Evolutionary conservation across 1,140 invertebrate genomes (phyloP).

Genomic region (Trichonephila inaurata): DNA sequence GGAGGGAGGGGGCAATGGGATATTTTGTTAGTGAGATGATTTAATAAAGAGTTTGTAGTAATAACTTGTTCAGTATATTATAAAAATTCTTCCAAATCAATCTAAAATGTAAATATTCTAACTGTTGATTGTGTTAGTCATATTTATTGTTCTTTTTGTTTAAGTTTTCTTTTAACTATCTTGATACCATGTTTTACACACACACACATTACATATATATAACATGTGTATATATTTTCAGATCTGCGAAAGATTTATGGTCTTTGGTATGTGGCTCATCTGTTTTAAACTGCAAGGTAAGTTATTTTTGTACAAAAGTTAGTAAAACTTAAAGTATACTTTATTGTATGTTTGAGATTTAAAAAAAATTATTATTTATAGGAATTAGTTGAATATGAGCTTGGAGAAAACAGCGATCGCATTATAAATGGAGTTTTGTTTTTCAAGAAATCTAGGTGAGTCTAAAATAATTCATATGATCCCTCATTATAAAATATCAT

Average conservation of each 20-base stretch:
- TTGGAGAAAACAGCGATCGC: slow-evolving; percentile 79
- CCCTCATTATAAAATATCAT: not conserved
- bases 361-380: slow-evolving; percentile 73
- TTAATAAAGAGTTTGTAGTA: too few relatives aligned
- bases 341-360: not conserved
- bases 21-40: too few relatives aligned
- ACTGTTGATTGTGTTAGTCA: too few relatives aligned
- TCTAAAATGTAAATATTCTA: too few relatives aligned
- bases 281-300: slow-evolving; percentile 79
- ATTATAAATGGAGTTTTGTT: slow-evolving; percentile 79
- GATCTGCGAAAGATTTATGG: slow-evolving; percentile 80
- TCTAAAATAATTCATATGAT: not conserved
- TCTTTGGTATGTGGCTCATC: slow-evolving; percentile 80
- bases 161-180: too few relatives aligned
- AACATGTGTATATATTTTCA: slow-evolving; percentile 34
- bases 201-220: too few relatives aligned
- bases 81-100: too few relatives aligned
- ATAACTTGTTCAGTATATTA: too few relatives aligned
- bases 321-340: not conserved
- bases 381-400: slow-evolving; percentile 79
- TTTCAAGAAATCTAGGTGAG: slow-evolving; percentile 79
- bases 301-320: not conserved
- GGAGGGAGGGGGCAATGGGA: too few relatives aligned
- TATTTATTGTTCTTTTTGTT: too few relatives aligned
- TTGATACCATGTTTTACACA: too few relatives aligned